Evolutionary conservation across 2,113 vertebrate species (phyloP).

Genomic region (Hippocampus comes): DNA sequence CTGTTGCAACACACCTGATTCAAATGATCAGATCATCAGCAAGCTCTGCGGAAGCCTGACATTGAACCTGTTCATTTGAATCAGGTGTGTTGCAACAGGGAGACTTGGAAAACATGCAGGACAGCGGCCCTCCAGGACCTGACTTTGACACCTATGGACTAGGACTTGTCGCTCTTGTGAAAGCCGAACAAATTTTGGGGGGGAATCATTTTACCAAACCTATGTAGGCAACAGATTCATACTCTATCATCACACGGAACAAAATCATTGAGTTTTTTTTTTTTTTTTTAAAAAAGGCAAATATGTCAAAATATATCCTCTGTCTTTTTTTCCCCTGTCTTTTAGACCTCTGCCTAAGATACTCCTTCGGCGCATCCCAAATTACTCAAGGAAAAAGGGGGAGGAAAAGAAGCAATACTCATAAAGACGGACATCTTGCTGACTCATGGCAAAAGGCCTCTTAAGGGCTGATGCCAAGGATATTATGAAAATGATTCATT

Average conservation of each 20-base stretch:
- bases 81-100: too few relatives aligned
- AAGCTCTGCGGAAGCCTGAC: too few relatives aligned
- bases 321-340: constrained; percentile 37
- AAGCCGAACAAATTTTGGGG: not conserved
- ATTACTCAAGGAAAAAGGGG: constrained; percentile 31
- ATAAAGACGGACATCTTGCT: constrained; percentile 59
- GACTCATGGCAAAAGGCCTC: constrained; percentile 60
- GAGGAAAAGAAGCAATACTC: constrained; percentile 27
- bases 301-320: not conserved
- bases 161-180: not conserved
- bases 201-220: not conserved
- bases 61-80: too few relatives aligned
- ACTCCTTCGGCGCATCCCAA: constrained; percentile 35
- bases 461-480: constrained; percentile 58
- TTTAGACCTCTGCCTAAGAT: constrained; percentile 38
- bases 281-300: too few relatives aligned
- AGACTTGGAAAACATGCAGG: too few relatives aligned
- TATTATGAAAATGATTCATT: constrained; percentile 72
- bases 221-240: not conserved
- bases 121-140: too few relatives aligned
- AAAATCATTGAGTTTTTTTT: too few relatives aligned
- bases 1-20: too few relatives aligned
- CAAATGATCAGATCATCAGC: too few relatives aligned
- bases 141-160: too few relatives aligned
- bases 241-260: constrained; percentile 8